phyloP scores from a whole-genome alignment of 2,888 invertebrate genomes.

The Pediacus dermestoides region DNA sequence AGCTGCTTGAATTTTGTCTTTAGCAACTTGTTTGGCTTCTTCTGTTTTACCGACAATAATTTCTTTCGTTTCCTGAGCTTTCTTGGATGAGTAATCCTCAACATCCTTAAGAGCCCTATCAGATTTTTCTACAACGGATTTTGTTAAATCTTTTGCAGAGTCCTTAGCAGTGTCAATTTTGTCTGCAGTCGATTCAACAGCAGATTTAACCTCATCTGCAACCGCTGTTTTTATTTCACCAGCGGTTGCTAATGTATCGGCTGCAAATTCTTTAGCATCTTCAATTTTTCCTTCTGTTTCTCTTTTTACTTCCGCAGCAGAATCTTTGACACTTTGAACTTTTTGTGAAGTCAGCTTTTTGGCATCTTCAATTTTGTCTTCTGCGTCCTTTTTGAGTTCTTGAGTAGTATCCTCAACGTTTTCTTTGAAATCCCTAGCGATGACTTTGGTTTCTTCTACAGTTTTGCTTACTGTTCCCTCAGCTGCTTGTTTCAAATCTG shows the following conservation, averaged over 20 bases:
- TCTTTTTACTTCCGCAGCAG: slow-evolving; percentile 2
- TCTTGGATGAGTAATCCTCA: not conserved
- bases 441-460: slow-evolving; percentile 13
- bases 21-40: slow-evolving; percentile 1
- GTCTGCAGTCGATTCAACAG: not conserved
- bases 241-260: no score
- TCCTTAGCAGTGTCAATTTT: no score
- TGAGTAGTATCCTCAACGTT: not conserved
- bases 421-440: not conserved
- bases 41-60: not conserved
- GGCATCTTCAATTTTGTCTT: slow-evolving; percentile 14
- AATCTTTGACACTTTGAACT: slow-evolving; percentile 1
- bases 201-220: not conserved
- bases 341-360: slow-evolving; percentile 1
- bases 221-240: not conserved
- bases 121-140: not conserved
- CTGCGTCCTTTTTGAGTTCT: slow-evolving; percentile 2
- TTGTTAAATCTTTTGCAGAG: not conserved
- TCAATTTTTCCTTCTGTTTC: slow-evolving; percentile 5
- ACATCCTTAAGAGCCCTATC: not conserved
- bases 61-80: slow-evolving; percentile 1
- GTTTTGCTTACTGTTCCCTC: slow-evolving; percentile 16
- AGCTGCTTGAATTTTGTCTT: not conserved
- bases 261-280: no score
- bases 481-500: not conserved